Evolutionary conservation across 1,140 invertebrate genomes (phyloP), one percentile per base, ranked within the genome.

Genomic region (Chymomyza costata): DNA sequence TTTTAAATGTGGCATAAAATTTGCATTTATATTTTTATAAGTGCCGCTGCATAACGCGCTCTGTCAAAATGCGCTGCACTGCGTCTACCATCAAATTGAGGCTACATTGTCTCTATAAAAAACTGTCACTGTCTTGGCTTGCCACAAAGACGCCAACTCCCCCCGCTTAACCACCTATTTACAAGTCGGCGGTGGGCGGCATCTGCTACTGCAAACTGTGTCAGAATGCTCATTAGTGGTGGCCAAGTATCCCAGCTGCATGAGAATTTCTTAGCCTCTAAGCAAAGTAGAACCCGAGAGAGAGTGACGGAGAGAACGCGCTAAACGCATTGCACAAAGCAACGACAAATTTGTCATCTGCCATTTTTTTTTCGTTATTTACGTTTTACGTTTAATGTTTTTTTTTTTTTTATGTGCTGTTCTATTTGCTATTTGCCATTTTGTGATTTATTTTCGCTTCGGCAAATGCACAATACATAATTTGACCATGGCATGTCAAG

Each of bases 381-480:
- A 45, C 41, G 47, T 62, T 56, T 57, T 38, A 48, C 50, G 52
- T 45, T 61, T 44, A 45, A 34, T 25, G 45, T 50, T 21, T 46
- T 38, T 31, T 19, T 53, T 18, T 30, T 25, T 32, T 45, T 39
- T 54, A 38, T 19, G 28, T 21, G 32, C 46, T 54, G 55, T 59
- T 67, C n/a, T n/a, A n/a, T n/a, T n/a, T n/a, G n/a, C n/a, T 63
- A 53, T 69, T 68, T 68, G 58, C 16, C 58, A 65, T 78, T 80
- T 64, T 78, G 67, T 78, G 73, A 78, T 78, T 78, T 78, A 78
- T 80, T 80, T 76, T 64, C 63, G 48, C 54, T 78, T 80, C 80
- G 71, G 80, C 71, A 78, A 78, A 78, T 78, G 71, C 71, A 76
- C 71, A 78, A 71, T 80, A n/a, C n/a, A n/a, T n/a, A 71, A 80